Evolutionary conservation across 2,113 vertebrate genomes (phyloP).

Genomic region (Pitta sordida): DNA sequence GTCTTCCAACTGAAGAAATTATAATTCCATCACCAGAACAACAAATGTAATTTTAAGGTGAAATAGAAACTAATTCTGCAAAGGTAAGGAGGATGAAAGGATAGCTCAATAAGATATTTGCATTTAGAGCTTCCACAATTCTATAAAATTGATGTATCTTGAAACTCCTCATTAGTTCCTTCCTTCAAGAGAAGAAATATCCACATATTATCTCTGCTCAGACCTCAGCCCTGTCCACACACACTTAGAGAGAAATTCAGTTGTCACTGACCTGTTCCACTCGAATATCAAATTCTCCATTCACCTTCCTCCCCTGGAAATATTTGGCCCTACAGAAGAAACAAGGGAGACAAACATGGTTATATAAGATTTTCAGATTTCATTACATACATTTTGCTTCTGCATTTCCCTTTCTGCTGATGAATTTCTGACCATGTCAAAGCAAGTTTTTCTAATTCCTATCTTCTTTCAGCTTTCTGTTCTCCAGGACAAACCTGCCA

Average conservation of each 20-base stretch:
- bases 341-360: not conserved
- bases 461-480: not conserved
- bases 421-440: not conserved
- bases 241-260: not conserved
- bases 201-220: not conserved
- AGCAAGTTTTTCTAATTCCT: slow-evolving; percentile 2
- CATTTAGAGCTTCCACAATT: not conserved
- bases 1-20: not conserved
- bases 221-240: not conserved
- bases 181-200: not conserved
- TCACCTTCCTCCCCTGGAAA: slow-evolving; percentile 91
- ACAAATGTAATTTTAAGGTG: not conserved
- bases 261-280: slow-evolving; percentile 89
- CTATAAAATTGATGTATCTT: not conserved
- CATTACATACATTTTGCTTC: not conserved
- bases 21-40: not conserved
- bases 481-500: slow-evolving; percentile 15
- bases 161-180: not conserved
- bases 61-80: not conserved
- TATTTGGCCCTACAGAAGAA: slow-evolving; percentile 85
- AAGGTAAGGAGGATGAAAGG: not conserved
- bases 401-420: not conserved
- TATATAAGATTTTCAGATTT: not conserved
- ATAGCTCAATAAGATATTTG: not conserved
- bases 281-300: slow-evolving; percentile 90